A percentile compares a stretch with the other conserved stretches of the same genome.
phyloP scores from a whole-genome alignment of 2,888 invertebrate species.

The Andricus quercusramuli region DNA sequence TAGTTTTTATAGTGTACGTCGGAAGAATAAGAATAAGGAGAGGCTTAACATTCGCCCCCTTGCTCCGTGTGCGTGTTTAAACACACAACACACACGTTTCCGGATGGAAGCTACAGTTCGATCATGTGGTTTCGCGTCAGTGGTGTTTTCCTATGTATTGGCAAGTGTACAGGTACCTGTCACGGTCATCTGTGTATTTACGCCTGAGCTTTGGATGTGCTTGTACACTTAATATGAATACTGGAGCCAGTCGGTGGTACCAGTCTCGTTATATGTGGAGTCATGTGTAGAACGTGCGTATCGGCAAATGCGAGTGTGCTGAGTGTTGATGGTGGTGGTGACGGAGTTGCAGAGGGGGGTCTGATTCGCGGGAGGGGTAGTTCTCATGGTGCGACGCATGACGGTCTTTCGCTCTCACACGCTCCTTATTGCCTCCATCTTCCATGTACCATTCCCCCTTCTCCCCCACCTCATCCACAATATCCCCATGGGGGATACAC shows the following conservation, averaged over 20 bases:
- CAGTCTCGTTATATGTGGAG: not conserved
- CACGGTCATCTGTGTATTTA: slow-evolving; percentile 11
- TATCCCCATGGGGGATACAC: slow-evolving; percentile 37
- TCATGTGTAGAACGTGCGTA: not conserved
- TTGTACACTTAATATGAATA: slow-evolving; percentile 18
- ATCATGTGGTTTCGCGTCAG: slow-evolving; percentile 21
- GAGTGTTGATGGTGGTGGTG: slow-evolving; percentile 47
- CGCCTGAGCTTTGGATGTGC: not conserved
- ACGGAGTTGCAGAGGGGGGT: slow-evolving; percentile 52
- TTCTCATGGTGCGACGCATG: slow-evolving; percentile 75
- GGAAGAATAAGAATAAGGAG: slow-evolving; percentile 33
- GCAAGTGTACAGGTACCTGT: slow-evolving; percentile 37
- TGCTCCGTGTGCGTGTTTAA: slow-evolving; percentile 13
- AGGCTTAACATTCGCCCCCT: not conserved
- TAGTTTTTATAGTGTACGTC: not conserved
- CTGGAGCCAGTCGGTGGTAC: not conserved
- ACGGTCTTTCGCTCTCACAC: slow-evolving; percentile 57
- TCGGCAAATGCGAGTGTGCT: slow-evolving; percentile 44
- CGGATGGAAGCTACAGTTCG: slow-evolving; percentile 21
- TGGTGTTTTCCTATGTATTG: slow-evolving; percentile 10
- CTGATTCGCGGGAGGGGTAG: slow-evolving; percentile 54
- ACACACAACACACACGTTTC: slow-evolving; percentile 19
- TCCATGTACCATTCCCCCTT: slow-evolving; percentile 20
- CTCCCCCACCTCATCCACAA: not conserved
- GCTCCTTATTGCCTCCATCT: slow-evolving; percentile 41